Conservation (phyloP, 2,797 vertebrate genomes). For the Rousettus madagascariensis region DNA sequence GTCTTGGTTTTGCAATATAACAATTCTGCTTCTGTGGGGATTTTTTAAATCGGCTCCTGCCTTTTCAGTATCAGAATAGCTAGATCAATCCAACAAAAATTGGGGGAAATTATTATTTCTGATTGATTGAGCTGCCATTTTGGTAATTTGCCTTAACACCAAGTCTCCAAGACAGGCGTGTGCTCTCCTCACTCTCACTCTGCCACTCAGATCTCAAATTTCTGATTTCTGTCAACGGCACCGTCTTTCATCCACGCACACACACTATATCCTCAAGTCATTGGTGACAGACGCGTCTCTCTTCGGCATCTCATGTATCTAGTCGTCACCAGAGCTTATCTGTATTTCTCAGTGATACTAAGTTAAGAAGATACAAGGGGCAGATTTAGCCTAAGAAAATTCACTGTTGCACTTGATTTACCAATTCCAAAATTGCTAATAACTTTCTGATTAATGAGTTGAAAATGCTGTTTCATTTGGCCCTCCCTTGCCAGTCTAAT, state of each 20-base stretch:
- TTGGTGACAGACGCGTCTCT: neutral
- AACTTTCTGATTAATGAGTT: neutral
- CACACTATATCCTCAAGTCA: neutral
- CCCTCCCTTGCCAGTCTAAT: neutral
- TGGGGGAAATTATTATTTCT: neutral
- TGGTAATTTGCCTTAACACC: neutral
- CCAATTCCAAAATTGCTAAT: neutral
- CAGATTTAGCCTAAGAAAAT: neutral
- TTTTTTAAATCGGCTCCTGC: neutral
- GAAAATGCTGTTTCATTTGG: neutral
- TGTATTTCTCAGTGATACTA: neutral
- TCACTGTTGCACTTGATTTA: neutral
- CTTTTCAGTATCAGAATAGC: conserved; percentile 20
- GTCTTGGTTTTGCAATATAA: conserved; percentile 31
- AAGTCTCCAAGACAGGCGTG: neutral
- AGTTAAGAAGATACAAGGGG: neutral
- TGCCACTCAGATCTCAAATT: neutral
- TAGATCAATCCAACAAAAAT: conserved; percentile 1
- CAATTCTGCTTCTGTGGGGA: neutral
- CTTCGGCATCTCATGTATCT: neutral
- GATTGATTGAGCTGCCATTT: neutral
- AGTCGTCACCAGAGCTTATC: neutral
- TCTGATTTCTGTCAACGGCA: neutral
- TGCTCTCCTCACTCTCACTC: neutral
- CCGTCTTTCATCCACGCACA: neutral